Conservation (phyloP, 1,140 invertebrate species). For the Magallana angulata region DNA sequence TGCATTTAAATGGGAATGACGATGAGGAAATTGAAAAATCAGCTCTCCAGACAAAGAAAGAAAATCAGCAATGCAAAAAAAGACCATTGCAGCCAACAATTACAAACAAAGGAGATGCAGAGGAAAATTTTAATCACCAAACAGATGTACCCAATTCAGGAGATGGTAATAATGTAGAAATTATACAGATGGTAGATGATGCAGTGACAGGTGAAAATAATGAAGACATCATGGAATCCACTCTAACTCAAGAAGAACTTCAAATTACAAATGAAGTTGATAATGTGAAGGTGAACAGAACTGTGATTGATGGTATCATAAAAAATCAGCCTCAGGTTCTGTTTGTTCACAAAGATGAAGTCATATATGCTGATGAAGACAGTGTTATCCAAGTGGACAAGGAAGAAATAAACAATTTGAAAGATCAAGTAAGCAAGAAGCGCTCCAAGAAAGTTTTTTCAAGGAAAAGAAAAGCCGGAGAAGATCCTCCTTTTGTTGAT, state of each 20-base stretch:
- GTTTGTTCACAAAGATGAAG: conserved; percentile 1
- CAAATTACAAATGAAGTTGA: background rate
- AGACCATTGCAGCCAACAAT: background rate
- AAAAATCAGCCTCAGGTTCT: background rate
- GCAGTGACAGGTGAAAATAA: background rate
- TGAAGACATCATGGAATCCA: background rate
- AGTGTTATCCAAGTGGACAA: background rate
- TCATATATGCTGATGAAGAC: background rate
- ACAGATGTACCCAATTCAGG: background rate
- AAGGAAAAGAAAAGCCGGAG: conserved; percentile 3
- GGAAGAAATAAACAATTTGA: background rate
- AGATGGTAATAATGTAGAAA: background rate
- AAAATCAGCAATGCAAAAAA: background rate
- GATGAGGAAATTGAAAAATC: background rate
- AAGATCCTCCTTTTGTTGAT: background rate
- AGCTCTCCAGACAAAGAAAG: background rate
- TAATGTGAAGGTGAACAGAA: conserved; percentile 2
- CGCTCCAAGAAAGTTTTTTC: background rate
- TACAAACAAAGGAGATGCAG: background rate
- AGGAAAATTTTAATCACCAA: background rate
- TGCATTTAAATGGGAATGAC: background rate
- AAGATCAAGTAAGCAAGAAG: background rate
- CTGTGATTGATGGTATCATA: background rate
- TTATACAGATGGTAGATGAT: background rate
- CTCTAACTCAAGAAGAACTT: background rate